These are phyloP conservation scores for Uropetala carovei DNA, from an alignment of 2,888 invertebrate species.

Conservation along the genomic window DNA sequence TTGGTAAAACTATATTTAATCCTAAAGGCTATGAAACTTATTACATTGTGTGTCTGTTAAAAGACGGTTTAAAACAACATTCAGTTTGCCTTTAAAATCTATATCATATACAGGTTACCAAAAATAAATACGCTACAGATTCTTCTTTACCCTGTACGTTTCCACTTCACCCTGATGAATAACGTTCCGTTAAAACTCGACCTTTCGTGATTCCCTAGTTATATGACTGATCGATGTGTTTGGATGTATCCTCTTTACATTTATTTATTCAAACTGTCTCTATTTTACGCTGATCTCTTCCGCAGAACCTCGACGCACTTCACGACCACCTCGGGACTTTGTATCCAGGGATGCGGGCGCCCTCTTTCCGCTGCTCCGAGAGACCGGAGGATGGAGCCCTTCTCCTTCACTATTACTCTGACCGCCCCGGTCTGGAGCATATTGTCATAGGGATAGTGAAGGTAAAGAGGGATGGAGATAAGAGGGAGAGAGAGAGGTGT, in stretches of 20 bases:
- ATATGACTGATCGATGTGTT: too few relatives aligned
- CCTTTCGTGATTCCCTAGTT: too few relatives aligned
- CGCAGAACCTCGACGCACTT: constrained; percentile 94
- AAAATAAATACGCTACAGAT: too few relatives aligned
- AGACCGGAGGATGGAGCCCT: constrained; percentile 91
- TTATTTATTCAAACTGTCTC: background rate
- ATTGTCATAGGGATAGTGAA: constrained; percentile 98
- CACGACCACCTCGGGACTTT: constrained; percentile 96
- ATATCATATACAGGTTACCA: too few relatives aligned
- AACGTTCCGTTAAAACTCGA: too few relatives aligned
- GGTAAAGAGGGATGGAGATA: constrained; percentile 76
- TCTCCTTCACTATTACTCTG: constrained; percentile 96
- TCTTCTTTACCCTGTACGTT: too few relatives aligned
- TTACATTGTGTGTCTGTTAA: too few relatives aligned
- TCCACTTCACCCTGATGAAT: too few relatives aligned
- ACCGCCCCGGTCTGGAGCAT: constrained; percentile 93
- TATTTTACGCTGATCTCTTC: background rate
- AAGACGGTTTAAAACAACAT: too few relatives aligned
- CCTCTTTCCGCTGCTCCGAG: constrained; percentile 96
- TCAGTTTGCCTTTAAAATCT: too few relatives aligned
- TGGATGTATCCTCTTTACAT: background rate
- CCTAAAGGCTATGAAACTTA: too few relatives aligned
- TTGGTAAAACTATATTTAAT: too few relatives aligned
- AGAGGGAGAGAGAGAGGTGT: background rate
- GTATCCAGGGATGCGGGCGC: constrained; percentile 96